Base-by-base conservation (phyloP, 2,113 vertebrate genomes). In the Nipponia nippon region DNA sequence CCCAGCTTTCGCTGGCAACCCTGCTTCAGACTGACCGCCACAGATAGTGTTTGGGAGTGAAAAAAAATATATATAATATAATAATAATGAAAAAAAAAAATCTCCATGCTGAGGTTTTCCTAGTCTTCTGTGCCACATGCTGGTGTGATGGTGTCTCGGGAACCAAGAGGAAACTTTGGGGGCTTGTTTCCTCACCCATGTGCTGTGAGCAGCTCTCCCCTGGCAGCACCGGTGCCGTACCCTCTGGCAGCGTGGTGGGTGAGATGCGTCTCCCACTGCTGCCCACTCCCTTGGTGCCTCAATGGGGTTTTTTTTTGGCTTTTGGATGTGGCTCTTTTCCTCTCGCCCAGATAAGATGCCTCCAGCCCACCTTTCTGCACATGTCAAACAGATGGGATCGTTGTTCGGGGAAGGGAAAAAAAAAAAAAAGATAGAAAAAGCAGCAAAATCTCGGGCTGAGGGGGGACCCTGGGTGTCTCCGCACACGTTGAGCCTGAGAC, bases 1-100 rank as follows among this genome's bases (percentile, higher is more conserved):
- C 98, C 98, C 95, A 97, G 98, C 98, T 98, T 98, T 99, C 95
- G 98, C 99, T 99, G 98, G 98, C 99, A 99, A 98, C 95, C 96
- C 97, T 97, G 98, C 98, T 92, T 86, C 96, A 97, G 97, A 97
- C 98, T 98, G 98, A 98, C 98, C 98, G 98, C 98, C 98, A 98
- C 98, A 99, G 99, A 99, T 99, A 99, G 98, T 98, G 98, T 95
- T 98, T 96, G 88, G 95, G 96, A 98, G 97, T 95, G 97, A 98
- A 81, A 98, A 97, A 97, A 76, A 25, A 98, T 30, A 97, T 19
- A 77, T 27, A 83, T 5, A 83, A 65, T 65, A 89, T 83, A 89
- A 95, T 88, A 95, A 97, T 90, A 81, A 95, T 89, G 93, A 97
- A 98, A 98, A 98, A 96, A 95, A 94, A 97, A 97, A 38, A 38